Base-by-base conservation (phyloP, 2,797 vertebrate species). In the Chromobotia macracanthus region DNA sequence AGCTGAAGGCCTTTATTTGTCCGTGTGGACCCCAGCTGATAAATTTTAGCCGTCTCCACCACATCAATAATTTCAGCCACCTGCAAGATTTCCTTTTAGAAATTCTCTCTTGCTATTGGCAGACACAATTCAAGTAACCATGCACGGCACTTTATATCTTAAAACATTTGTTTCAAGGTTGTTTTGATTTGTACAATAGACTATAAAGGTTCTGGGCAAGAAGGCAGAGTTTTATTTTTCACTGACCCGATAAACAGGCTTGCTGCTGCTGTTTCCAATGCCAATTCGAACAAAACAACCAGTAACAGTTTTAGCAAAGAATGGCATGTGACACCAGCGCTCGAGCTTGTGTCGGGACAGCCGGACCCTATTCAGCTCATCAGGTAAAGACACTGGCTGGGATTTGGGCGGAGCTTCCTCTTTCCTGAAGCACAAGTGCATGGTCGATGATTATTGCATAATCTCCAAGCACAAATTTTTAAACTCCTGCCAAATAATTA, bases 251-350 rank as follows among this genome's bases (percentile, higher is more conserved):
- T 99, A 99, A 55, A 99, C 98, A 61, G 98, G 98, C 88, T 99
- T 99, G 81, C 96, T 98, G 88, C 98, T 99, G 91, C 96, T 97
- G 92, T 99, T 99, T 70, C 98, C 98, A 8, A 99, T 99, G 72
- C 98, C 98, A 82, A 99, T 98, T 61, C 98, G 93, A 44, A 99
- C 98, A 79, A 98, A 99, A 91, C 97, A 99, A 68, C 98, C 98
- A 0, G 96, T 97, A 78, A 98, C 97, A 0, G 98, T 99, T 91
- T 98, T 99, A 50, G 96, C 94, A 65, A 99, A 99, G 89, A 99
- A 99, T 63, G 98, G 98, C 98, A 99, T 99, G 85, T 99, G 98
- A 91, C 97, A 99, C 98, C 98, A 99, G 66, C 97, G 97, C 65
- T 99, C 98, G 86, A 99, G 89, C 87, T 99, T 99, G 90, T 99